phyloP scores from a whole-genome alignment of 2,888 invertebrate species.

The Callosobruchus maculatus region DNA sequence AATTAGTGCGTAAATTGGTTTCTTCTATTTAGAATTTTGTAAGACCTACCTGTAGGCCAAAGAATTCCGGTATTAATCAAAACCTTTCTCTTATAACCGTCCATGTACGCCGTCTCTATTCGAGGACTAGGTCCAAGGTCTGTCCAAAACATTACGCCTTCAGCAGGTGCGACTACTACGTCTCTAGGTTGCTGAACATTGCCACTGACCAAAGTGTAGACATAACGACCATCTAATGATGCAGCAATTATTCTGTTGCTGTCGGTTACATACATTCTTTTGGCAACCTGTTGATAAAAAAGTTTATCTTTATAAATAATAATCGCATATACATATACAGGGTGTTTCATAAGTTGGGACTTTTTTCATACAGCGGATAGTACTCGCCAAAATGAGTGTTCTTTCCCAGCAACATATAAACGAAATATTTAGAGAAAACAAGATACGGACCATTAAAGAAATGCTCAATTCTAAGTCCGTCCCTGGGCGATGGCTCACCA shows the following conservation, averaged over 20 bases:
- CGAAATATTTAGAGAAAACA: too few species aligned
- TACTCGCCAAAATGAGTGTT: too few species aligned
- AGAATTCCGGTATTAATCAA: slow-evolving; percentile 61
- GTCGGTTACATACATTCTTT: slow-evolving; percentile 69
- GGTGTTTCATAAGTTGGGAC: too few species aligned
- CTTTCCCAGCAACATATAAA: too few species aligned
- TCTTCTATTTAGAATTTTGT: too few species aligned
- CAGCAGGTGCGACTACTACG: slow-evolving; percentile 64
- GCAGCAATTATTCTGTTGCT: slow-evolving; percentile 50
- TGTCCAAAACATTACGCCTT: slow-evolving; percentile 72
- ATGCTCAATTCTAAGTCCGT: too few species aligned
- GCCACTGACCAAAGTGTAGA: slow-evolving; percentile 53
- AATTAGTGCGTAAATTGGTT: too few species aligned
- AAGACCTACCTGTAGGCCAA: slow-evolving; percentile 59
- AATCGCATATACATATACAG: too few species aligned
- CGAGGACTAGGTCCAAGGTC: slow-evolving; percentile 64
- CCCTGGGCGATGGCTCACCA: too few species aligned
- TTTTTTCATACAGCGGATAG: too few species aligned
- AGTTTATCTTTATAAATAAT: not conserved
- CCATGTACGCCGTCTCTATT: slow-evolving; percentile 63
- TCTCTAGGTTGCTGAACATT: slow-evolving; percentile 63
- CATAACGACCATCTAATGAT: slow-evolving; percentile 57
- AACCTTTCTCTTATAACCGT: slow-evolving; percentile 53
- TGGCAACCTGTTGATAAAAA: slow-evolving; percentile 35
- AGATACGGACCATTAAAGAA: too few species aligned